Evolutionary conservation across 2,888 invertebrate genomes (phyloP).

Genomic region (Nemotelus nigrinus): DNA sequence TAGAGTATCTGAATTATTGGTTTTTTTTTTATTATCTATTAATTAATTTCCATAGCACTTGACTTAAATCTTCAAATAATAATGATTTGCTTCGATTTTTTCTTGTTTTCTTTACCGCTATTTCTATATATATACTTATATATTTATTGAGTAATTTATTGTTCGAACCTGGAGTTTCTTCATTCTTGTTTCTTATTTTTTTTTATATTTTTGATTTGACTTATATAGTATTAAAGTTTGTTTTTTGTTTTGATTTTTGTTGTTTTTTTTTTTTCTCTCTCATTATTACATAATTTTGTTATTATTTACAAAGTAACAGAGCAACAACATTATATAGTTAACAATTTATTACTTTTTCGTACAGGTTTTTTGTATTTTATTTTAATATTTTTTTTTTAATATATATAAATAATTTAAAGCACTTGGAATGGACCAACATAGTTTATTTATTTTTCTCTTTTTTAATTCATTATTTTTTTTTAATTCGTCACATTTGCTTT

Average conservation of each 20-base stretch:
- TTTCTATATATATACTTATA: background rate
- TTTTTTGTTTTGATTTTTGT: constrained; percentile 14
- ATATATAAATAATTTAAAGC: constrained; percentile 47
- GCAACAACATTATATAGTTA: constrained; percentile 45
- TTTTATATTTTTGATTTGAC: constrained; percentile 15
- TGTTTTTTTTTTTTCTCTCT: constrained; percentile 22
- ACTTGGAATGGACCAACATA: constrained; percentile 50
- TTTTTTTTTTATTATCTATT: background rate
- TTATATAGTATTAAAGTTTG: background rate
- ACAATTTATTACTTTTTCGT: constrained; percentile 39
- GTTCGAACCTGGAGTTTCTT: constrained; percentile 9
- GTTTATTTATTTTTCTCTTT: constrained; percentile 42
- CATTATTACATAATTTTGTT: constrained; percentile 11
- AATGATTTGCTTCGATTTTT: background rate
- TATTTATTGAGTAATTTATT: background rate
- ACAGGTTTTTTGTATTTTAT: constrained; percentile 41
- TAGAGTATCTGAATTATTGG: background rate
- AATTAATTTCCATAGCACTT: background rate
- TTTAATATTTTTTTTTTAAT: constrained; percentile 45
- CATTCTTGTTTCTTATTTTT: background rate
- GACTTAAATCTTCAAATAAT: background rate
- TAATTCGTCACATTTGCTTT: background rate
- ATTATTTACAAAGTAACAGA: constrained; percentile 44
- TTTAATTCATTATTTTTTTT: constrained; percentile 23
- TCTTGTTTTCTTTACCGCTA: background rate